Percentiles rank a stretch among this genome's conserved stretches.
phyloP scores from a whole-genome alignment of 1,140 invertebrate species.

The Nasonia vitripennis region DNA sequence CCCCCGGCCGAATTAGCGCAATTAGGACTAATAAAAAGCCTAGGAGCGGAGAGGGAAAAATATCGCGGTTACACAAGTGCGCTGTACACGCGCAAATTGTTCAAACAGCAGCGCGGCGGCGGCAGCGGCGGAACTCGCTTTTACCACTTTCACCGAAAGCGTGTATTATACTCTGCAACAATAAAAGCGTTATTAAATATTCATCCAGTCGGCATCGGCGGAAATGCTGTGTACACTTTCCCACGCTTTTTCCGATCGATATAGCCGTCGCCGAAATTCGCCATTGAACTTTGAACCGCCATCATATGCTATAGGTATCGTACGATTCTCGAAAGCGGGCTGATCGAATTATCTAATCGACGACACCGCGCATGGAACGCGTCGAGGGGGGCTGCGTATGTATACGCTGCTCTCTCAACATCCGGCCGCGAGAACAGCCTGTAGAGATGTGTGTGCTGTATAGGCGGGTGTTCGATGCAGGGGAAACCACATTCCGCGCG shows the following conservation, averaged over 20 bases:
- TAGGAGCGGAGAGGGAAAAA: neutral
- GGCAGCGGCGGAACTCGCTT: neutral
- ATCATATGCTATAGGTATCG: neutral
- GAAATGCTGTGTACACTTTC: neutral
- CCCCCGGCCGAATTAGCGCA: neutral
- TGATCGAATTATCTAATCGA: slow-evolving; percentile 48
- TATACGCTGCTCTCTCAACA: slow-evolving; percentile 1
- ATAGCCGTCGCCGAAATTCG: neutral
- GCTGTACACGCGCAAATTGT: neutral
- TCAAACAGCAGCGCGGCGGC: neutral
- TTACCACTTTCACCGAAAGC: slow-evolving; percentile 4
- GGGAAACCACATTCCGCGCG: slow-evolving; percentile 44
- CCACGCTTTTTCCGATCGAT: slow-evolving; percentile 3
- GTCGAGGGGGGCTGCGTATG: slow-evolving; percentile 13
- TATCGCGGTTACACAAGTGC: slow-evolving; percentile 7
- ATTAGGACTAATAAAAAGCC: neutral
- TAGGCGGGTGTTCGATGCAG: neutral
- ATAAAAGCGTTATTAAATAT: slow-evolving; percentile 27
- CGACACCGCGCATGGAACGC: neutral
- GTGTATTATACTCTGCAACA: neutral
- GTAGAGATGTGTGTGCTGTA: neutral
- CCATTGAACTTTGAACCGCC: neutral
- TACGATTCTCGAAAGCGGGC: neutral
- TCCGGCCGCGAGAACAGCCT: slow-evolving; percentile 27
- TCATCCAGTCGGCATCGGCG: neutral